A percentile compares a stretch with the other conserved stretches of the same genome.
These are phyloP conservation scores for Myripristis jacobus DNA, from an alignment of 2,797 vertebrate genomes.

Conservation along the genomic window DNA sequence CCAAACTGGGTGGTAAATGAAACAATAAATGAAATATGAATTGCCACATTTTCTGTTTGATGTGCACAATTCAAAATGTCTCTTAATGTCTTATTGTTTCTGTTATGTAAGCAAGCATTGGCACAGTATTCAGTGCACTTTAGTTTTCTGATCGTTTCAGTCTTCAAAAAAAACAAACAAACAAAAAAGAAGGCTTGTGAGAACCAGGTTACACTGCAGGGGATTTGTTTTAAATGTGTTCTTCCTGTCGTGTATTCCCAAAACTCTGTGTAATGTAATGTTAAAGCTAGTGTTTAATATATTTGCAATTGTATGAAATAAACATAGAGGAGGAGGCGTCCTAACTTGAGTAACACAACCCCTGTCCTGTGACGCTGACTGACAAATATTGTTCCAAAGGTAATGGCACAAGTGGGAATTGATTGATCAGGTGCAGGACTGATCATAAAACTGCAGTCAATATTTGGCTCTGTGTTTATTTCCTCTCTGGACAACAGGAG, in stretches of 20 bases:
- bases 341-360: slow-evolving; percentile 30
- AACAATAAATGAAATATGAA: no score
- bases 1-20: no score
- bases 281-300: not conserved
- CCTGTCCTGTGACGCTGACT: slow-evolving; percentile 65
- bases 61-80: not conserved
- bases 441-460: slow-evolving; percentile 79
- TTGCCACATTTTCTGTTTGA: not conserved
- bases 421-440: slow-evolving; percentile 82
- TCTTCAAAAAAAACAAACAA: not conserved
- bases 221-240: not conserved
- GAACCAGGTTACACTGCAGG: not conserved
- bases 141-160: not conserved
- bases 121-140: not conserved
- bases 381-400: slow-evolving; percentile 82
- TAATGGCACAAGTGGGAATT: slow-evolving; percentile 80
- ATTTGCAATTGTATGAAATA: no score
- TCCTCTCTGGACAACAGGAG: slow-evolving; percentile 60
- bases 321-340: not conserved
- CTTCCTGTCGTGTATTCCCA: not conserved
- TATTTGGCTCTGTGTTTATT: slow-evolving; percentile 78
- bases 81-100: not conserved
- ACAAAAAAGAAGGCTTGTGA: not conserved
- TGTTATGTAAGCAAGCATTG: not conserved
- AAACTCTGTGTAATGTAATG: not conserved